These are phyloP conservation scores for Sebastes hubbsi DNA, from an alignment of 2,797 vertebrate species.

Conservation along the genomic window DNA sequence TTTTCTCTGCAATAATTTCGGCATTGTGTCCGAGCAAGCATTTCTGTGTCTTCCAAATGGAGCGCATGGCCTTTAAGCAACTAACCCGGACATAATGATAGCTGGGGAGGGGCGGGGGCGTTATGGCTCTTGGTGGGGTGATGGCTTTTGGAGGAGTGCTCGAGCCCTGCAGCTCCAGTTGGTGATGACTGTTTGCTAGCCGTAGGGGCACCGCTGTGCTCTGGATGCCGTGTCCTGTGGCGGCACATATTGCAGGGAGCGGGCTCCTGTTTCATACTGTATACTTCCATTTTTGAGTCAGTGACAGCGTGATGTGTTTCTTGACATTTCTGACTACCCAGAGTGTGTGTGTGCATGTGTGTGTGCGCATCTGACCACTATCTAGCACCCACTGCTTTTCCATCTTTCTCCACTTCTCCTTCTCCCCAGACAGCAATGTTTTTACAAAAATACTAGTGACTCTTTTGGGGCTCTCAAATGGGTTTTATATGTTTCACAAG, in stretches of 20 bases:
- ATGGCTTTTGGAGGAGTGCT: conserved; percentile 27
- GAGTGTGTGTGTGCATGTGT: conserved; percentile 6
- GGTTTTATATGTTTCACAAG: conserved; percentile 45
- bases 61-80: conserved; percentile 58
- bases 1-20: conserved; percentile 57
- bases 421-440: conserved; percentile 19
- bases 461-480: conserved; percentile 27
- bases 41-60: conserved; percentile 49
- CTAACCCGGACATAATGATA: conserved; percentile 45
- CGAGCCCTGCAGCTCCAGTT: conserved; percentile 34
- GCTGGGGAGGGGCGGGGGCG: background rate
- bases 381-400: conserved; percentile 53
- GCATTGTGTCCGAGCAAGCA: conserved; percentile 54
- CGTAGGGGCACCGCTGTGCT: conserved; percentile 47
- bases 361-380: too few relatives aligned
- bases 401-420: conserved; percentile 29
- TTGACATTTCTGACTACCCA: conserved; percentile 59
- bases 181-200: conserved; percentile 57
- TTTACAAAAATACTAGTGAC: conserved; percentile 17
- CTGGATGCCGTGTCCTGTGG: conserved; percentile 43
- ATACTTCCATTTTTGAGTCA: conserved; percentile 50
- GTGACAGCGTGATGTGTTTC: conserved; percentile 49
- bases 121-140: background rate
- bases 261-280: conserved; percentile 36
- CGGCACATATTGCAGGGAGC: conserved; percentile 27